Evolutionary conservation across 2,797 vertebrate genomes (phyloP).

Genomic region (Scarus forsteni): DNA sequence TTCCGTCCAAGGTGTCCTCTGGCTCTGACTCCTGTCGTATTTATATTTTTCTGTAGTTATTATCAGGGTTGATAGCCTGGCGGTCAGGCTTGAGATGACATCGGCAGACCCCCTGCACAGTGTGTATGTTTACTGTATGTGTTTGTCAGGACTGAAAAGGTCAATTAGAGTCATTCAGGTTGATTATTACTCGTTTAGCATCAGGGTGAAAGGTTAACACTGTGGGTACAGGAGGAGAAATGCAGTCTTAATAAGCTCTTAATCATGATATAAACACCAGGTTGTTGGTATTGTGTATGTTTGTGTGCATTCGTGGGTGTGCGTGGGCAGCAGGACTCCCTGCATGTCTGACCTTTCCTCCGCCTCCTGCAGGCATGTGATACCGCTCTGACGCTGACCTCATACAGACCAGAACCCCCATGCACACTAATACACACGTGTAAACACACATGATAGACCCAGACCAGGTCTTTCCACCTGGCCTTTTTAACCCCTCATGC

Average conservation of each 20-base stretch:
- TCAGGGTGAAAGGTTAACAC: conserved; percentile 1
- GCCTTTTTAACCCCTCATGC: conserved; percentile 5
- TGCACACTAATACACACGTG: not conserved
- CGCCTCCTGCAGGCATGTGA: conserved; percentile 33
- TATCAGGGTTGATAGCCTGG: not conserved
- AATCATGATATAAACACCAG: conserved; percentile 2
- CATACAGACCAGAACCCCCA: conserved; percentile 3
- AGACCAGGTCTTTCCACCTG: conserved; percentile 15
- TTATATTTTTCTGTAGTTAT: no score
- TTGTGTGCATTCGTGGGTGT: conserved; percentile 1
- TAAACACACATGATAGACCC: not conserved
- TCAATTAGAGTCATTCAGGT: not conserved
- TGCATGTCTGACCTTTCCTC: conserved; percentile 46
- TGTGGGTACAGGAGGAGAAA: conserved; percentile 2
- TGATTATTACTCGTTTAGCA: not conserved
- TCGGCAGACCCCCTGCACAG: not conserved
- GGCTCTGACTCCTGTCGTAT: no score
- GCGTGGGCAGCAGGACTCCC: conserved; percentile 17
- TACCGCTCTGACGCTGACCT: conserved; percentile 45
- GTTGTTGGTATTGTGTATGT: not conserved
- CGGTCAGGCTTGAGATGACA: not conserved
- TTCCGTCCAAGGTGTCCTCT: no score
- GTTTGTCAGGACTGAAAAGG: not conserved
- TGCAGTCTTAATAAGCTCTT: conserved; percentile 12
- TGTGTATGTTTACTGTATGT: not conserved